These are phyloP conservation scores for Baccha elongata DNA, from an alignment of 2,888 invertebrate genomes.

Conservation along the genomic window DNA sequence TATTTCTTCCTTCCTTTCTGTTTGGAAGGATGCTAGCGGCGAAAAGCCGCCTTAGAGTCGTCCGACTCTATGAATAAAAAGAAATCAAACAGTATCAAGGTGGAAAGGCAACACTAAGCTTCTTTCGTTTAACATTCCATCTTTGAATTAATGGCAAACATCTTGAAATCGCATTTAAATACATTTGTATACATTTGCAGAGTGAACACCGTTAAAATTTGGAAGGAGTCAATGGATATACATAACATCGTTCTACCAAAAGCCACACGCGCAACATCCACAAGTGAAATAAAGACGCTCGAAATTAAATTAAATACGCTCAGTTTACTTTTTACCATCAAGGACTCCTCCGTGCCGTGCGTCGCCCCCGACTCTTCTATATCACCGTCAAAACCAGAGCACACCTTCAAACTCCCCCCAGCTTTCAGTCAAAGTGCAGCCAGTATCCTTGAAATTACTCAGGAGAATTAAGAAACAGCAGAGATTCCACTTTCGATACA, in stretches of 20 bases:
- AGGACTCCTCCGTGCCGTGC: conserved; percentile 22
- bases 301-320: conserved; percentile 80
- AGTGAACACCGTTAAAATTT: neutral
- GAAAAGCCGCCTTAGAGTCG: conserved; percentile 25
- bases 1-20: conserved; percentile 11
- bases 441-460: conserved; percentile 62
- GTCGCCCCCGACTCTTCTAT: neutral
- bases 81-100: conserved; percentile 65
- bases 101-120: conserved; percentile 69
- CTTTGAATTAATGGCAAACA: conserved; percentile 73
- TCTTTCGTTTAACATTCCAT: conserved; percentile 69
- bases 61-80: conserved; percentile 25
- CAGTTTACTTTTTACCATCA: conserved; percentile 77
- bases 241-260: conserved; percentile 24
- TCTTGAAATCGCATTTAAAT: conserved; percentile 73
- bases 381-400: neutral
- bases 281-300: conserved; percentile 78
- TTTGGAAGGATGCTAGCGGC: neutral
- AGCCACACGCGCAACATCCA: conserved; percentile 70
- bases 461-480: conserved; percentile 55
- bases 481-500: conserved; percentile 49
- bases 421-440: conserved; percentile 15
- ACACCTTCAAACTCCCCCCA: conserved; percentile 16
- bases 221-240: conserved; percentile 9
- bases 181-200: conserved; percentile 69